Conservation (phyloP, 2,888 invertebrate species). For the Dicyrtoma fusca region DNA sequence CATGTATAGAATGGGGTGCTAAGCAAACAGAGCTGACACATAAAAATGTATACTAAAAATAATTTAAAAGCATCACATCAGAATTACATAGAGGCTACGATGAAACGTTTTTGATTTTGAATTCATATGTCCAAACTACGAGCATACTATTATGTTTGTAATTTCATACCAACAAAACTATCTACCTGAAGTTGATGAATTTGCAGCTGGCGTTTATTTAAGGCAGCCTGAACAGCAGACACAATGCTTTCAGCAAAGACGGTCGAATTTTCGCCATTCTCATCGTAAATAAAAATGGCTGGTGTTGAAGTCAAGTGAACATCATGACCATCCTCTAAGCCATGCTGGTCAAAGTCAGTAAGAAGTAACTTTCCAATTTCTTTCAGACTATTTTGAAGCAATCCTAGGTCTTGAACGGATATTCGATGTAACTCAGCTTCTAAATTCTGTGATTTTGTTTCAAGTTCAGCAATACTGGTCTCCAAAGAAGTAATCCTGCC, state of each 20-base stretch:
- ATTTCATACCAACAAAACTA: background rate
- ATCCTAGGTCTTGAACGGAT: slow-evolving; percentile 71
- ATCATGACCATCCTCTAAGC: slow-evolving; percentile 56
- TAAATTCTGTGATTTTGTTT: slow-evolving; percentile 45
- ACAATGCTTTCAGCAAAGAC: slow-evolving; percentile 92
- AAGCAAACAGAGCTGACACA: too few species aligned
- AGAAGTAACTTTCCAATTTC: slow-evolving; percentile 89
- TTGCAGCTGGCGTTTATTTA: slow-evolving; percentile 90
- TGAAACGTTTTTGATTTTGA: background rate
- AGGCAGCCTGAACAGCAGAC: slow-evolving; percentile 90
- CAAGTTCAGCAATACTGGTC: slow-evolving; percentile 45
- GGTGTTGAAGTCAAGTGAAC: slow-evolving; percentile 62
- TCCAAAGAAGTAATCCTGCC: slow-evolving; percentile 51
- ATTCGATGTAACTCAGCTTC: slow-evolving; percentile 51
- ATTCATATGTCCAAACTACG: background rate
- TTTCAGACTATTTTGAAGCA: slow-evolving; percentile 82
- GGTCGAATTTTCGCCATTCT: slow-evolving; percentile 66
- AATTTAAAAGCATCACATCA: too few species aligned
- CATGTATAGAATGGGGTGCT: too few species aligned
- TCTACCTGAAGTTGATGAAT: slow-evolving; percentile 84
- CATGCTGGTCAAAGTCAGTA: slow-evolving; percentile 73
- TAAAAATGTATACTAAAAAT: too few species aligned
- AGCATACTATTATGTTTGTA: background rate
- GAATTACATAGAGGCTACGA: slow-evolving; percentile 10
- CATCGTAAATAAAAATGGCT: slow-evolving; percentile 55